A percentile compares a stretch with the other conserved stretches of the same genome.
Conservation (phyloP, 2,888 invertebrate genomes). For the Oscheius onirici region DNA sequence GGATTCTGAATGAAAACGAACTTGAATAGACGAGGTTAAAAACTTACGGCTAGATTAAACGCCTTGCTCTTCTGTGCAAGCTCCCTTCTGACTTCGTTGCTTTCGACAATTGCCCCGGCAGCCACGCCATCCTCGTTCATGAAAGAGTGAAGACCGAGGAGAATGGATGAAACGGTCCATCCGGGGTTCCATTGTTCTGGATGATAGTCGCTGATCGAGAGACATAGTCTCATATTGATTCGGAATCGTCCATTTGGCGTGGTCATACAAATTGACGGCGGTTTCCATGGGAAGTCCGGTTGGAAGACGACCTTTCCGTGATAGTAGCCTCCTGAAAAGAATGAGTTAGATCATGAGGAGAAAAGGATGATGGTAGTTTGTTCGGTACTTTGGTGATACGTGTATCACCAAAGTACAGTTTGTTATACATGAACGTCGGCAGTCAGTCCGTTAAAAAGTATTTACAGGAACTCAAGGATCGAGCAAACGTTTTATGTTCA, state of each 20-base stretch:
- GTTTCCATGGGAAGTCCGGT: slow-evolving; percentile 69
- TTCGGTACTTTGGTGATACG: too few species aligned
- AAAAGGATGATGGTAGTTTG: too few species aligned
- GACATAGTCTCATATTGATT: slow-evolving; percentile 79
- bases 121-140: slow-evolving; percentile 94
- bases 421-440: too few species aligned
- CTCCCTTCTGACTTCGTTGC: slow-evolving; percentile 71
- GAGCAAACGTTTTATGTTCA: too few species aligned
- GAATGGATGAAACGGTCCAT: slow-evolving; percentile 93
- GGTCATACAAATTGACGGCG: slow-evolving; percentile 74
- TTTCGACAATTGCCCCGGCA: slow-evolving; percentile 81
- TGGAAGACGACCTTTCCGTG: slow-evolving; percentile 96
- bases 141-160: slow-evolving; percentile 74
- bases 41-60: slow-evolving; percentile 82
- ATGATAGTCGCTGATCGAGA: slow-evolving; percentile 93
- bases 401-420: too few species aligned
- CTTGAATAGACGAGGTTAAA: too few species aligned
- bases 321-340: slow-evolving; percentile 79
- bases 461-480: too few species aligned
- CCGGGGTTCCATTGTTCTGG: slow-evolving; percentile 99
- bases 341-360: too few species aligned
- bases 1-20: slow-evolving; percentile 34
- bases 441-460: too few species aligned
- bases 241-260: slow-evolving; percentile 87
- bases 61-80: slow-evolving; percentile 78